These are phyloP conservation scores for Megastigmus dorsalis DNA, from an alignment of 2,888 invertebrate genomes.

Conservation along the genomic window DNA sequence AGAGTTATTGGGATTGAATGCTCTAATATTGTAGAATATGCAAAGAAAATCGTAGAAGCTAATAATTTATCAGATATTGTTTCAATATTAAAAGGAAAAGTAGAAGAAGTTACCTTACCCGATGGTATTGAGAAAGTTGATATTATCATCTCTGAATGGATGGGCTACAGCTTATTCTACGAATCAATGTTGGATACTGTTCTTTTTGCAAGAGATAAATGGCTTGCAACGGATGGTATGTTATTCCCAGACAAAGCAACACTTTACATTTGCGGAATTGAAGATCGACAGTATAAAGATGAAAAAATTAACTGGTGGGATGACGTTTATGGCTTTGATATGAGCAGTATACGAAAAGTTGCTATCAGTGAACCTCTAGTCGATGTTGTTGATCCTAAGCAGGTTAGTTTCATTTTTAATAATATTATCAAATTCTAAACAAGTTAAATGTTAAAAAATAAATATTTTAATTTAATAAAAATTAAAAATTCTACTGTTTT, in stretches of 20 bases:
- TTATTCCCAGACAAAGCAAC: conserved; percentile 96
- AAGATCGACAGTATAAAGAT: conserved; percentile 99
- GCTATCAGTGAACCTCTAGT: conserved; percentile 99
- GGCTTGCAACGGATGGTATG: conserved; percentile 94
- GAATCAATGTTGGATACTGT: conserved; percentile 99
- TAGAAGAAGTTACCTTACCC: conserved; percentile 96
- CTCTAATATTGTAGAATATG: conserved; percentile 98
- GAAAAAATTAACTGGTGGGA: conserved; percentile 99
- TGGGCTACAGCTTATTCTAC: conserved; percentile 94
- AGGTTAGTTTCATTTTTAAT: conserved; percentile 73
- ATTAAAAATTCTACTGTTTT: no score
- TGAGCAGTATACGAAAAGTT: conserved; percentile 98
- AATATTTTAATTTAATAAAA: no score
- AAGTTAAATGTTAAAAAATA: neutral
- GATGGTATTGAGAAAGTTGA: conserved; percentile 94
- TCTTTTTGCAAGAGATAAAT: conserved; percentile 97
- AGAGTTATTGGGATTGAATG: conserved; percentile 98
- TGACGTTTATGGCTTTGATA: conserved; percentile 99
- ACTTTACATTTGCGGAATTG: conserved; percentile 93
- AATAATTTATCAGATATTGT: conserved; percentile 87
- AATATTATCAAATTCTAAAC: neutral
- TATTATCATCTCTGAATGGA: conserved; percentile 90
- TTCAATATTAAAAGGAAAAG: conserved; percentile 91
- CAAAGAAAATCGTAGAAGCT: conserved; percentile 93
- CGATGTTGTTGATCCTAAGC: conserved; percentile 98